Percentiles rank a stretch among this genome's conserved stretches.
phyloP scores from a whole-genome alignment of 2,888 invertebrate genomes.

The Philereme vetulata region DNA sequence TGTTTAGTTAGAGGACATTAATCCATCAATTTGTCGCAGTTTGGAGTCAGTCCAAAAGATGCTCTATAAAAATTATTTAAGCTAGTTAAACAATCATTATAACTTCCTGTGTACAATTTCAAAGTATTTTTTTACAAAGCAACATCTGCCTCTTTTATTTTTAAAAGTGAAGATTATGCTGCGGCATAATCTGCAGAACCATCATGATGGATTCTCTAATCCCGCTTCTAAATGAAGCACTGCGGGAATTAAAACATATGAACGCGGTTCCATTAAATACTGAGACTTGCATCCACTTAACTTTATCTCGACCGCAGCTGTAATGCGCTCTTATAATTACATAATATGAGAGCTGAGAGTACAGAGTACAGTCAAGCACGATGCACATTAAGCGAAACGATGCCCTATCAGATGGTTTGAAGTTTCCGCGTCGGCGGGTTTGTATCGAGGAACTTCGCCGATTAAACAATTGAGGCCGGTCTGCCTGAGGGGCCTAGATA shows the following conservation, averaged over 20 bases:
- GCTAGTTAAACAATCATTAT: constrained; percentile 40
- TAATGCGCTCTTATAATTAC: constrained; percentile 53
- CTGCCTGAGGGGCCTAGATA: constrained; percentile 53
- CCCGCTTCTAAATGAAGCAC: constrained; percentile 23
- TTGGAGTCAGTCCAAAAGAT: constrained; percentile 55
- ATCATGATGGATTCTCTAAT: constrained; percentile 18
- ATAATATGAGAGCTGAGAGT: constrained; percentile 46
- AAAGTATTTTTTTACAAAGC: constrained; percentile 6
- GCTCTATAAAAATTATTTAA: constrained; percentile 42
- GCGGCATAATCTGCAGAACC: constrained; percentile 9
- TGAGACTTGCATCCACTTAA: constrained; percentile 38
- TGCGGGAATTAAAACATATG: constrained; percentile 33
- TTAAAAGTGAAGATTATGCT: constrained; percentile 3
- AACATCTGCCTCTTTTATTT: background rate
- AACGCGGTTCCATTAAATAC: constrained; percentile 28
- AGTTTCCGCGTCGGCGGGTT: constrained; percentile 64
- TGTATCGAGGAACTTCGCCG: constrained; percentile 70
- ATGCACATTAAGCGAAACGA: constrained; percentile 63
- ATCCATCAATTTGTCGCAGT: constrained; percentile 50
- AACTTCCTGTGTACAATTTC: constrained; percentile 28
- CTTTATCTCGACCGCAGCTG: constrained; percentile 45
- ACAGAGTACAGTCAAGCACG: constrained; percentile 45
- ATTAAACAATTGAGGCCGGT: constrained; percentile 68
- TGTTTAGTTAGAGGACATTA: constrained; percentile 54
- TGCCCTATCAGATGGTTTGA: constrained; percentile 63